These are phyloP conservation scores for Melanchra persicariae DNA, from an alignment of 2,888 invertebrate genomes.

Conservation along the genomic window DNA sequence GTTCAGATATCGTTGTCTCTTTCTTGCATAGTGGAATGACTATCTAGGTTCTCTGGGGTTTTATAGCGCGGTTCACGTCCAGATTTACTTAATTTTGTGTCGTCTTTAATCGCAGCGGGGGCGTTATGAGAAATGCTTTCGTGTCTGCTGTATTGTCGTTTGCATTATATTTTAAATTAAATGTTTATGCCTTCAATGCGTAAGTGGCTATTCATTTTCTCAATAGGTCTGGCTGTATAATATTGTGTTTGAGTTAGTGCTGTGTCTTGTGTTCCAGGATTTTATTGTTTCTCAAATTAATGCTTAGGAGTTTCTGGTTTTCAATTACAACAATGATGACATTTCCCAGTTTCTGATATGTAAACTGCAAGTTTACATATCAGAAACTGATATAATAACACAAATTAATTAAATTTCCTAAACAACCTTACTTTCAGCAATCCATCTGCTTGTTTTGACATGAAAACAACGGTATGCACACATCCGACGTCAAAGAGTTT, in stretches of 20 bases:
- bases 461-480: conserved; percentile 15
- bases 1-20: conserved; percentile 7
- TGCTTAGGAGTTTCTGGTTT: not conserved
- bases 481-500: conserved; percentile 13
- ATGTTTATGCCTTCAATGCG: conserved; percentile 7
- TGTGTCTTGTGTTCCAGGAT: not conserved
- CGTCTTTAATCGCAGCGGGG: conserved; percentile 28
- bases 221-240: not conserved
- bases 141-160: conserved; percentile 26
- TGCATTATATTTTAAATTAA: conserved; percentile 32
- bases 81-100: conserved; percentile 23
- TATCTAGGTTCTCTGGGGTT: conserved; percentile 9
- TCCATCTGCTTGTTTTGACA: conserved; percentile 17
- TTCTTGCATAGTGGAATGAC: not conserved
- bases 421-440: conserved; percentile 5
- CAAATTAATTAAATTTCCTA: not conserved
- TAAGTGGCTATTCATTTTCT: conserved; percentile 23
- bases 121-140: conserved; percentile 25
- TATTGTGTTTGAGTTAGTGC: conserved; percentile 2
- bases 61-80: conserved; percentile 18
- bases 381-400: not conserved
- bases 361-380: too few species aligned
- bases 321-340: not conserved
- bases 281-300: not conserved
- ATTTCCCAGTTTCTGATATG: not conserved